Conservation (phyloP, 1,140 invertebrate species). For the Mizuhopecten yessoensis region DNA sequence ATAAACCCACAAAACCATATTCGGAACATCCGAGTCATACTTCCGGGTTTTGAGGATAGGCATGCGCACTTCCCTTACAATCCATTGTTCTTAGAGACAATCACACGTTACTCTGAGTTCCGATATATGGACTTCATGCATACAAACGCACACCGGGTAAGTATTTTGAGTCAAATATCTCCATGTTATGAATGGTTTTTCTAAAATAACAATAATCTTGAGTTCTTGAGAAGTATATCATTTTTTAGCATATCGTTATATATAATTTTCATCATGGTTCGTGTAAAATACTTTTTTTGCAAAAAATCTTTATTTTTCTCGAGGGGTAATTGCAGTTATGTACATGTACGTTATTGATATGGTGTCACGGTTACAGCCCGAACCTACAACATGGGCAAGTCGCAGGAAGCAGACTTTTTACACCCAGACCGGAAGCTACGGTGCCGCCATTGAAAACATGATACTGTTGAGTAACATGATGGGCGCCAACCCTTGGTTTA, state of each 20-base stretch:
- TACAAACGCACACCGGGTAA: conserved; percentile 70
- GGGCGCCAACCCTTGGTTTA: conserved; percentile 73
- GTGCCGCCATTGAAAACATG: conserved; percentile 70
- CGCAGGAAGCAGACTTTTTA: conserved; percentile 61
- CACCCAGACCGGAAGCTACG: conserved; percentile 65
- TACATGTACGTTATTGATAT: background rate
- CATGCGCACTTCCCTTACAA: conserved; percentile 73
- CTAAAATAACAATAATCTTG: too few species aligned
- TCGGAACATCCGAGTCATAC: conserved; percentile 69
- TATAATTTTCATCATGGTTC: too few species aligned
- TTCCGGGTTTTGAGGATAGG: conserved; percentile 71
- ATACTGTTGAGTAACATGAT: conserved; percentile 69
- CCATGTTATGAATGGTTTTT: too few species aligned
- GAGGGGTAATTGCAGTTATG: too few species aligned
- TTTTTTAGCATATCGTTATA: too few species aligned
- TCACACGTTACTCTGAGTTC: conserved; percentile 70
- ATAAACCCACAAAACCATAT: conserved; percentile 72
- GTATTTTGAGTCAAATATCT: too few species aligned
- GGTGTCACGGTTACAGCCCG: conserved; percentile 55
- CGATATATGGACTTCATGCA: conserved; percentile 72
- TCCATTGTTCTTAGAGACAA: conserved; percentile 69
- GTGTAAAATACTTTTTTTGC: too few species aligned
- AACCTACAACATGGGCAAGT: conserved; percentile 70
- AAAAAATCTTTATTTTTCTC: too few species aligned
- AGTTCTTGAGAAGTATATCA: too few species aligned